Percentiles rank a stretch among this genome's conserved stretches.
These are phyloP conservation scores for Tauraco erythrolophus DNA, from an alignment of 2,113 vertebrate genomes.

Conservation along the genomic window DNA sequence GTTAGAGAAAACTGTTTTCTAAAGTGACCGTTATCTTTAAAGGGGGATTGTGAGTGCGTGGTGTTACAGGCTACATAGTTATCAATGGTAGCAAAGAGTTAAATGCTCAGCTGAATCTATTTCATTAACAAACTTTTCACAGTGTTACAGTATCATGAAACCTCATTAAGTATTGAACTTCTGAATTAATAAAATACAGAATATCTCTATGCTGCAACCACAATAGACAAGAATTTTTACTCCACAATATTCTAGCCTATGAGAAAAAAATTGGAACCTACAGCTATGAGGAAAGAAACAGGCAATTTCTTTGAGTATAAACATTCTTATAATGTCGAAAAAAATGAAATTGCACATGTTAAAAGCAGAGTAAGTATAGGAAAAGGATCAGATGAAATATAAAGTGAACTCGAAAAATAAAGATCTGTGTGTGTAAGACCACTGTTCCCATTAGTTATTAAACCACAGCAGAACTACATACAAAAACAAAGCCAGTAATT, in stretches of 20 bases:
- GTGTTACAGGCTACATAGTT: neutral
- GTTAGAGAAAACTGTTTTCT: neutral
- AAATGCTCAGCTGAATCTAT: neutral
- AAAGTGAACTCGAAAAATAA: neutral
- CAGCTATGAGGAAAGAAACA: neutral
- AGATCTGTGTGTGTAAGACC: neutral
- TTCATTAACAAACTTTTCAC: neutral
- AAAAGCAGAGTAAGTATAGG: neutral
- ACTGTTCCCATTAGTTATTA: constrained; percentile 3
- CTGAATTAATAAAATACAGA: constrained; percentile 6
- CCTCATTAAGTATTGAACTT: neutral
- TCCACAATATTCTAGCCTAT: neutral
- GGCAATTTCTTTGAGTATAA: neutral
- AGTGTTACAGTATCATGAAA: neutral
- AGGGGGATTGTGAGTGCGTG: neutral
- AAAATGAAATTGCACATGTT: neutral
- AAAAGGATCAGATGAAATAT: neutral
- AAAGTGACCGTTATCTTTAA: neutral
- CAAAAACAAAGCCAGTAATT: neutral
- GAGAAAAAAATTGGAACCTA: neutral
- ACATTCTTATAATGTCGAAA: neutral
- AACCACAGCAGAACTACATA: neutral
- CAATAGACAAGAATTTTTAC: neutral
- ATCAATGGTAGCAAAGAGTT: neutral
- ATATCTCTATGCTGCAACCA: neutral